Evolutionary conservation across 2,888 invertebrate species (phyloP).

Genomic region (Aleiodes leptofemur): DNA sequence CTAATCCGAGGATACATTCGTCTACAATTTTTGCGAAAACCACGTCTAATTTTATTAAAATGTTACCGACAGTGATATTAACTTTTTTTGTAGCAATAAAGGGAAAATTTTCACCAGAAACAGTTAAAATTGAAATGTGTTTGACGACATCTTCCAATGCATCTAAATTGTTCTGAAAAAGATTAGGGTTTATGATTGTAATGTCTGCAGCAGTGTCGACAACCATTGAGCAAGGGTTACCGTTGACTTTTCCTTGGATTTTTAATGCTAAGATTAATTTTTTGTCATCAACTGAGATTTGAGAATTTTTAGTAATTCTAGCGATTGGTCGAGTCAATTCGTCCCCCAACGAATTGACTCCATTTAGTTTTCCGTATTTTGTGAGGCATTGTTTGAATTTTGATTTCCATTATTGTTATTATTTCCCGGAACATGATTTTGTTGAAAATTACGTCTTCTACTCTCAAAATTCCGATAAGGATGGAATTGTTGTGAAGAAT

Average conservation of each 20-base stretch:
- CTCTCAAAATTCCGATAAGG: neutral
- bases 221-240: neutral
- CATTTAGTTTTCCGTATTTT: neutral
- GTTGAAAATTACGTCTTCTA: neutral
- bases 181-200: neutral
- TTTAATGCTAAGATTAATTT: neutral
- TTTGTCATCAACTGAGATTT: constrained; percentile 4
- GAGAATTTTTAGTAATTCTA: neutral
- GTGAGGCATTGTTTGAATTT: neutral
- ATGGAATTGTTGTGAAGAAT: neutral
- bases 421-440: neutral
- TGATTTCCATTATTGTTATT: neutral
- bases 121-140: neutral
- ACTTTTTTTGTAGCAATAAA: neutral
- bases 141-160: neutral
- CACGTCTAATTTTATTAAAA: neutral
- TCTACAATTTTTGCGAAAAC: neutral
- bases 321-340: neutral
- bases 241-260: neutral
- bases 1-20: neutral
- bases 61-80: neutral
- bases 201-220: neutral
- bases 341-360: neutral
- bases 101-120: neutral
- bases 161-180: neutral